Percentiles rank a stretch among this genome's conserved stretches.
Evolutionary conservation across 1,140 invertebrate species (phyloP).

Genomic region (Eufriesea mexicana): DNA sequence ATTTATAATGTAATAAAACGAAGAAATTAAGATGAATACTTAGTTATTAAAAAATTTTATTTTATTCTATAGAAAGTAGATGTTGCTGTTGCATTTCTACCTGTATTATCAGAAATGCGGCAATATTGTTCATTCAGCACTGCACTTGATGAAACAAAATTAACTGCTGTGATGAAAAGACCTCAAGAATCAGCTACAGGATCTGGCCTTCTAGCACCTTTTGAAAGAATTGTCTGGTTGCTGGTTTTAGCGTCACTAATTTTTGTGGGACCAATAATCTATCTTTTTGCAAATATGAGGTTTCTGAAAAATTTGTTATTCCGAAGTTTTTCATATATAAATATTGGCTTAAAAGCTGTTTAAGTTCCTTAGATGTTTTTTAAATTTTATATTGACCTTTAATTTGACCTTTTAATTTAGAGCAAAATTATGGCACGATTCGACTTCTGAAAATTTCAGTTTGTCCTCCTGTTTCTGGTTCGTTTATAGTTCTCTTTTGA

Average conservation of each 20-base stretch:
- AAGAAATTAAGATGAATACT: not conserved
- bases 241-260: slow-evolving; percentile 88
- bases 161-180: slow-evolving; percentile 90
- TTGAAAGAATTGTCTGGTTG: slow-evolving; percentile 89
- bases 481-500: slow-evolving; percentile 93
- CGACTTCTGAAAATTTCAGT: slow-evolving; percentile 84
- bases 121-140: slow-evolving; percentile 85
- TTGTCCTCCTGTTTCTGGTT: slow-evolving; percentile 91
- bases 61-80: slow-evolving; percentile 86
- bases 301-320: slow-evolving; percentile 4
- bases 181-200: slow-evolving; percentile 91
- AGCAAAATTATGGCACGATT: slow-evolving; percentile 81
- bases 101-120: slow-evolving; percentile 84
- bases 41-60: not conserved
- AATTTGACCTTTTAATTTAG: slow-evolving; percentile 54
- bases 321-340: slow-evolving; percentile 1
- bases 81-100: slow-evolving; percentile 89
- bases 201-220: slow-evolving; percentile 91
- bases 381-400: slow-evolving; percentile 5
- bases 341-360: too few relatives aligned
- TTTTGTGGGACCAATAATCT: slow-evolving; percentile 90
- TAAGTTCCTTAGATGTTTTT: too few relatives aligned
- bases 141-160: slow-evolving; percentile 87
- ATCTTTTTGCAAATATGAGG: slow-evolving; percentile 87
- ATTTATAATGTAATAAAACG: not conserved